Evolutionary conservation across 2,797 vertebrate genomes (phyloP).

Genomic region (Phyllotis vaccarum): DNA sequence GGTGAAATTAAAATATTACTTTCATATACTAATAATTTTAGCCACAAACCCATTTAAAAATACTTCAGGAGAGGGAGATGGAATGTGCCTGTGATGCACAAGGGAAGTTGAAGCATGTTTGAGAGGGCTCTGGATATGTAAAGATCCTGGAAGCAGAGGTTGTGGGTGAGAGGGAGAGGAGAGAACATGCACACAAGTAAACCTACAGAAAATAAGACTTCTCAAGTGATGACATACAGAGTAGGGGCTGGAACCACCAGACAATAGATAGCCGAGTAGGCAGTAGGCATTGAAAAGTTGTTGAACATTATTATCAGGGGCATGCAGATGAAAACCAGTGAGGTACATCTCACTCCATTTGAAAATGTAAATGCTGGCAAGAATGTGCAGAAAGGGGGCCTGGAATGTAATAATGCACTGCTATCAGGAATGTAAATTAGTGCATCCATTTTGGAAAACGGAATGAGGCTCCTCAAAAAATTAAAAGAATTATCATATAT

Average conservation of each 20-base stretch:
- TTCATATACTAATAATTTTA: slow-evolving; percentile 52
- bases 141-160: not conserved
- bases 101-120: not conserved
- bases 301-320: not conserved
- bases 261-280: not conserved
- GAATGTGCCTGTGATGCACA: not conserved
- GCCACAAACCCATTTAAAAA: not conserved
- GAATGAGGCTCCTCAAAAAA: not conserved
- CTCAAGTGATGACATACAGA: not conserved
- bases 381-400: not conserved
- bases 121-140: not conserved
- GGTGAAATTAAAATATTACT: slow-evolving; percentile 32
- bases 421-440: not conserved
- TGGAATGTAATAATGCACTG: not conserved
- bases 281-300: not conserved
- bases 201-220: not conserved
- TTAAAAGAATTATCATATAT: not conserved
- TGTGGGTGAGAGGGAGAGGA: not conserved
- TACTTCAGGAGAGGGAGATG: not conserved
- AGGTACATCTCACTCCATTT: too few species aligned
- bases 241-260: not conserved
- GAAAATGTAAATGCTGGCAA: not conserved
- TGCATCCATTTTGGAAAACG: not conserved
- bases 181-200: not conserved
- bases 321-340: not conserved